Percentiles rank a stretch among this genome's conserved stretches.
These are phyloP conservation scores for Laupala kohalensis DNA, from an alignment of 1,140 invertebrate genomes.

Conservation along the genomic window DNA sequence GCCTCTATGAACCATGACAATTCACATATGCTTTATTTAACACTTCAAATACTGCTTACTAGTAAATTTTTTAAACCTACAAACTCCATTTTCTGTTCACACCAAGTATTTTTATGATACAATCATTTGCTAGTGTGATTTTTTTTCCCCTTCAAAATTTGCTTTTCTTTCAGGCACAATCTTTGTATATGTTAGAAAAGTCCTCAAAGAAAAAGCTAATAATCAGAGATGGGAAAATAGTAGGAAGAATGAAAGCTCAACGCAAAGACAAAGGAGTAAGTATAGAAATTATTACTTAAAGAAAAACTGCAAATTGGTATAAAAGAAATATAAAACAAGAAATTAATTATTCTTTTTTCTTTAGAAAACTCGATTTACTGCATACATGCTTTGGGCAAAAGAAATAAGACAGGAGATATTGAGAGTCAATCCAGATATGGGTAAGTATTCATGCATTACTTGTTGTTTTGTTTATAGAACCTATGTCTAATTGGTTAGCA, in stretches of 20 bases:
- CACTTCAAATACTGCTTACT: no score
- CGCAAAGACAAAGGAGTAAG: slow-evolving; percentile 61
- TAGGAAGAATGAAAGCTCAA: slow-evolving; percentile 52
- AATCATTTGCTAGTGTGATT: no score
- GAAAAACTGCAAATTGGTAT: no score
- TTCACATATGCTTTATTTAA: no score
- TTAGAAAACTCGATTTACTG: slow-evolving; percentile 66
- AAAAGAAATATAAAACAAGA: no score
- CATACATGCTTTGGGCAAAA: slow-evolving; percentile 82
- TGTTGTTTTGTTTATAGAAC: not conserved
- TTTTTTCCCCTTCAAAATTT: no score
- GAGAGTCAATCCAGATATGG: slow-evolving; percentile 59
- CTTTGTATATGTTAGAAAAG: slow-evolving; percentile 67
- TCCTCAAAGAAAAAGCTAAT: slow-evolving; percentile 57
- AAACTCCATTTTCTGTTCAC: no score
- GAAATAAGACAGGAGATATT: slow-evolving; percentile 60
- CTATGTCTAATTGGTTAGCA: no score
- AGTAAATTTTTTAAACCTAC: no score
- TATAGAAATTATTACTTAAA: slow-evolving; percentile 13
- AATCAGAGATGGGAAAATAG: slow-evolving; percentile 57
- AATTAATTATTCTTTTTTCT: slow-evolving; percentile 17
- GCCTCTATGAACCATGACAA: no score
- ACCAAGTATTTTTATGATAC: no score
- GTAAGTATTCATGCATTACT: slow-evolving; percentile 26
- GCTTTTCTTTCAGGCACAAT: slow-evolving; percentile 33